Base-by-base conservation (phyloP, 2,113 vertebrate species). In the Epinephelus moara region DNA sequence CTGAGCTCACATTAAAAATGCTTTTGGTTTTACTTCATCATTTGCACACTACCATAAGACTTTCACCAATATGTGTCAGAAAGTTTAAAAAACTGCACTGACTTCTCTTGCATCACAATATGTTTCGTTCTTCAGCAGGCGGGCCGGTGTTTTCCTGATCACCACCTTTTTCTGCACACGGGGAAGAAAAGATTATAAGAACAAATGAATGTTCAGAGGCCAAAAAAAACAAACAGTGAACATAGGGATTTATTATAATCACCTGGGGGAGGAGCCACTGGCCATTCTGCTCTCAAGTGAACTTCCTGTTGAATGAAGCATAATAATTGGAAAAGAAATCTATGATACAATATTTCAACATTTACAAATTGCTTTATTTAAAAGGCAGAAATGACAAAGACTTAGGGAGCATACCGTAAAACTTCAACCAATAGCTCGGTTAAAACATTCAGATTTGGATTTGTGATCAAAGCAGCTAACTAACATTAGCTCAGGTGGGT, bases 271-370 rank as follows among this genome's bases (percentile, higher is more conserved):
- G 68, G 19, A 62, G 23, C 70, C 9, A 5, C 1, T 10, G 18
- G 23, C 4, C 47, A 49, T 30, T 49, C 42, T 42, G 6, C 25
- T 71, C 27, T 88, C 49, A 33, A 13, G 8, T 21, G 59, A 88
- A 76, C 23, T 42, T 70, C 84, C 84, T 90, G 81, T 85, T 50
- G 49, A 68, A 56, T 40, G 17, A 85, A 69, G 10, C 49, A 17
- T 17, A 45, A 12, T 45, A 12, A 45, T 45, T 8, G 9, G 42
- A 11, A 10, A 45, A 45, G 42, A 11, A 45, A 45, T 45, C 42
- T 45, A 7, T 37, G 42, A 45, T 42, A 7, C 6, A 42, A 42
- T 7, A 10, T 42, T 42, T 42, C 40, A 42, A 42, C 40, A 10
- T 12, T 45, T 45, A 45, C 42, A 45, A 45, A 45, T 8, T 42